Evolutionary conservation across 2,113 vertebrate species (phyloP).

Genomic region (Cyanoderma ruficeps): DNA sequence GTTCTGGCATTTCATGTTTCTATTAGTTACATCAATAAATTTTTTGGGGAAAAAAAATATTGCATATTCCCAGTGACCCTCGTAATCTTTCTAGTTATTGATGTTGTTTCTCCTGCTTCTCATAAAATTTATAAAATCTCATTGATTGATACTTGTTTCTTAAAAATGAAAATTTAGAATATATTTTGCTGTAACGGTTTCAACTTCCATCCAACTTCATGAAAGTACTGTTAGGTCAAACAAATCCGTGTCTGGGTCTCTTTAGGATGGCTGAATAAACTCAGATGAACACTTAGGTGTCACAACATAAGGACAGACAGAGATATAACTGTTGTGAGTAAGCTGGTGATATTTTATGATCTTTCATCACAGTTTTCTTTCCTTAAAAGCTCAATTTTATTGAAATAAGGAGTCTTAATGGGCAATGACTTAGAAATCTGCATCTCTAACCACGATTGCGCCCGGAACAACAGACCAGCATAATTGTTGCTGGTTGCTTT

Average conservation of each 20-base stretch:
- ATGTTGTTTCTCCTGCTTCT: not conserved
- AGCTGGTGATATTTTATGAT: not conserved
- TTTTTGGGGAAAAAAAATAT: not conserved
- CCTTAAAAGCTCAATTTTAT: not conserved
- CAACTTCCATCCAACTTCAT: not conserved
- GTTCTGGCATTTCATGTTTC: not conserved
- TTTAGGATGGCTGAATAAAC: not conserved
- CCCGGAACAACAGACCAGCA: not conserved
- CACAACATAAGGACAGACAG: not conserved
- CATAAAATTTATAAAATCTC: not conserved
- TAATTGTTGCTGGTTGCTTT: not conserved
- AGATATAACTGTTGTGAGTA: not conserved
- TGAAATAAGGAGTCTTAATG: not conserved
- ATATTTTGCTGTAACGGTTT: not conserved
- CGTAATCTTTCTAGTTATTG: not conserved
- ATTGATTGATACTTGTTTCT: not conserved
- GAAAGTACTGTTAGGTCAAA: not conserved
- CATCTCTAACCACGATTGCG: not conserved
- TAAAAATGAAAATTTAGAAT: not conserved
- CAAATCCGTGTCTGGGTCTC: not conserved
- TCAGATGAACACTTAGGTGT: not conserved
- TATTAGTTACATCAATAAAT: not conserved
- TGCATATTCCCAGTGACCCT: not conserved
- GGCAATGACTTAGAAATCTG: not conserved
- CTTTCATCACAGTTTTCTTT: not conserved